Evolutionary conservation across 2,113 vertebrate species (phyloP), one percentile per base, ranked within the genome.

Genomic region (Tachycineta bicolor): DNA sequence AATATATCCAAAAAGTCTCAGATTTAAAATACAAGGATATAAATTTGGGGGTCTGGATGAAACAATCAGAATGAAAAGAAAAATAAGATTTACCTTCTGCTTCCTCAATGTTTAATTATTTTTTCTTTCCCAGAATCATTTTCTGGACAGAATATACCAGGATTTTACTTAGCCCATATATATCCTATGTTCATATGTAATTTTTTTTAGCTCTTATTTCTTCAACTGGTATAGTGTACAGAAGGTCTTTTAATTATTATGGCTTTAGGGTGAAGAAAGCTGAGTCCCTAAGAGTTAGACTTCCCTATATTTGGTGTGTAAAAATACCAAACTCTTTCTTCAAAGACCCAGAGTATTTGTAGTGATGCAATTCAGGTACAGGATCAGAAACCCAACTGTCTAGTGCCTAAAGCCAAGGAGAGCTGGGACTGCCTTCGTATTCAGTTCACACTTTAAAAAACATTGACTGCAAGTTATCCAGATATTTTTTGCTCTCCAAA

Each of bases 141-240:
- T 71, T 9, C 12, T 60, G 15, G 12, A 55, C 3, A 70, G 34
- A 33, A 62, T 5, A 8, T 28, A 14, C 8, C 31, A 14, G 4
- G 2, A 2, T 22, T 78, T 84, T 53, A 41, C 21, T 75, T 14
- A 37, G 52, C 5, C 29, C 12, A 5, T 1, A 0, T 12, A 50
- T 64, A 55, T 68, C 43, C 5, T 55, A 5, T 46, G 22, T 80
- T 83, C 5, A 7, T 34, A 4, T 21, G 2, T 5, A 39, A 37
- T 28, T 59, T 80, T 60, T 70, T 56, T 60, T 68, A 26, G 4
- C 6, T 78, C 6, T 50, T 59, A 37, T 82, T 92, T 71, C 37
- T 78, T 58, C 24, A 47, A 10, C 8, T 55, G 6, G 41, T 80
- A 15, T 0, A 0, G 21, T 70, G 20, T 78, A 50, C 33, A 56